Conservation (phyloP, 1,140 invertebrate species). For the Chironomus tepperi region DNA sequence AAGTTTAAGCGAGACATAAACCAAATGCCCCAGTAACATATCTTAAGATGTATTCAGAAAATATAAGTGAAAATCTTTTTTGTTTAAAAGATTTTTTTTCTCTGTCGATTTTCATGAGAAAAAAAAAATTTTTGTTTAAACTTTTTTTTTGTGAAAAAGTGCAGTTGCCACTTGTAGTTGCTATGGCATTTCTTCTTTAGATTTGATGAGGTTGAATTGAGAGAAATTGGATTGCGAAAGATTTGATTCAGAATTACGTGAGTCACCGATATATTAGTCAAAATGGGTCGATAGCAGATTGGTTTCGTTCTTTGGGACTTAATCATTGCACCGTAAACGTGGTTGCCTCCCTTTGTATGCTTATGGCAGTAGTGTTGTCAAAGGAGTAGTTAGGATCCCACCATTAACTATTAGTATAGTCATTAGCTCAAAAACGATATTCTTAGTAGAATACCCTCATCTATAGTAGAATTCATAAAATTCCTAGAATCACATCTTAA, state of each 20-base stretch:
- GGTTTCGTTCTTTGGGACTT: background rate
- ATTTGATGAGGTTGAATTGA: too few species aligned
- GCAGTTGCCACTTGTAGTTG: background rate
- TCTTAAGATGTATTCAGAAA: slow-evolving; percentile 2
- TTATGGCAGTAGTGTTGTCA: too few species aligned
- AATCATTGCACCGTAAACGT: too few species aligned
- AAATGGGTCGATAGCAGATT: background rate
- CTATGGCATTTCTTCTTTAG: background rate
- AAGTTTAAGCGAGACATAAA: slow-evolving; percentile 1
- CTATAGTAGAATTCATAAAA: too few species aligned
- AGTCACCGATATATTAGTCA: background rate
- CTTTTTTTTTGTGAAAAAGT: background rate
- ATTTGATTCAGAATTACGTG: background rate
- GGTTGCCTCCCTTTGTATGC: too few species aligned
- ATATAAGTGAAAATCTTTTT: background rate
- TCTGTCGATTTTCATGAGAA: background rate
- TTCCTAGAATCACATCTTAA: too few species aligned
- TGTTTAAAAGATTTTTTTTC: background rate
- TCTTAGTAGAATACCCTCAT: too few species aligned
- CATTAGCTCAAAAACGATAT: too few species aligned
- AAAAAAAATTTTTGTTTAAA: background rate
- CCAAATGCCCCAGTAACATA: background rate
- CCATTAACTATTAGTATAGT: too few species aligned
- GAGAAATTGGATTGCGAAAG: too few species aligned
- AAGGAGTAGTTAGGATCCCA: too few species aligned